A percentile compares a stretch with the other conserved stretches of the same genome.
Evolutionary conservation across 2,888 invertebrate genomes (phyloP).

Genomic region (Hyles lineata): DNA sequence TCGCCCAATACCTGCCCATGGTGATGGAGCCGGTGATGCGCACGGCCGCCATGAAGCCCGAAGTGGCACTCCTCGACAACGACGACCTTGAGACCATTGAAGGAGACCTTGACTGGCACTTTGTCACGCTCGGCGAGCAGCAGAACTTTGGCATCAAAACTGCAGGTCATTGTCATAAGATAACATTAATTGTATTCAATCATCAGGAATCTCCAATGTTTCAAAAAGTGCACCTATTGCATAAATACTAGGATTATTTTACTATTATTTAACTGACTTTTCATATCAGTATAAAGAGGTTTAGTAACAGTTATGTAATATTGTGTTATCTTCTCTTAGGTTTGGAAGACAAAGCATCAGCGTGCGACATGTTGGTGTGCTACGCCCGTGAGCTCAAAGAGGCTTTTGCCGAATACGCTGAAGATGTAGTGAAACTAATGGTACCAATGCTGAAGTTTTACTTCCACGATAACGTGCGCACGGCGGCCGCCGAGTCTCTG

Average conservation of each 20-base stretch:
- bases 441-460: constrained; percentile 96
- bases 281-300: neutral
- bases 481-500: constrained; percentile 95
- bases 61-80: constrained; percentile 95
- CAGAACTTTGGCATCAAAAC: constrained; percentile 98
- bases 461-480: constrained; percentile 96
- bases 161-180: constrained; percentile 82
- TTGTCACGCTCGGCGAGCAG: constrained; percentile 96
- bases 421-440: constrained; percentile 92
- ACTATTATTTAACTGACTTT: neutral
- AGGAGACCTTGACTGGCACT: constrained; percentile 96
- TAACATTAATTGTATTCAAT: neutral
- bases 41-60: constrained; percentile 96
- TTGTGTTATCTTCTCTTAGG: constrained; percentile 71
- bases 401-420: constrained; percentile 85
- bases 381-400: constrained; percentile 97
- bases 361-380: constrained; percentile 98
- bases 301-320: neutral
- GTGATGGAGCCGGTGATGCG: constrained; percentile 98
- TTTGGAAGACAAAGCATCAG: constrained; percentile 97
- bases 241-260: too few relatives aligned
- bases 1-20: constrained; percentile 95
- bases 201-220: neutral
- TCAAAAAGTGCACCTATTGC: too few relatives aligned
- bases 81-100: constrained; percentile 93